Evolutionary conservation across 1,140 invertebrate genomes (phyloP).

Genomic region (Aphis gossypii): DNA sequence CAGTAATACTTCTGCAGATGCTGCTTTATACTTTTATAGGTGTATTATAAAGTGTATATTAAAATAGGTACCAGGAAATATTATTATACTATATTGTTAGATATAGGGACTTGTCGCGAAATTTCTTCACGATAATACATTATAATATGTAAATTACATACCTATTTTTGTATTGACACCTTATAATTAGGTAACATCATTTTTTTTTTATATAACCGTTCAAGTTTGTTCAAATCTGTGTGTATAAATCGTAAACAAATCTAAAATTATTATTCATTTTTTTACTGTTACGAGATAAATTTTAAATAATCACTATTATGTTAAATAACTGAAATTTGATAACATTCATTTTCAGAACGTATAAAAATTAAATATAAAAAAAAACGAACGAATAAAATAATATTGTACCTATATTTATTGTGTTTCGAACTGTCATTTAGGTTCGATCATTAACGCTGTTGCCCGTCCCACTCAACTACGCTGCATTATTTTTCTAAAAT

Average conservation of each 20-base stretch:
- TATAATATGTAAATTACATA: background rate
- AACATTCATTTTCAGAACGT: background rate
- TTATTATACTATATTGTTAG: background rate
- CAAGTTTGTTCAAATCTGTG: background rate
- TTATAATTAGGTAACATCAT: constrained; percentile 8
- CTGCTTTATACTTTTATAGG: background rate
- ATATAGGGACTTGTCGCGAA: background rate
- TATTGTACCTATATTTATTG: background rate
- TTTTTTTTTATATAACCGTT: constrained; percentile 12
- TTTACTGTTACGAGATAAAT: background rate
- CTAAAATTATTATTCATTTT: background rate
- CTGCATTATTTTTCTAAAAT: background rate
- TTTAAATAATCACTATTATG: background rate
- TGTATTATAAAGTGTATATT: background rate
- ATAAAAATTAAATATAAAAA: no score
- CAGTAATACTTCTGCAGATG: background rate
- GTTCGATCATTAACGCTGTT: background rate
- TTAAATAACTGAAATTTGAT: background rate
- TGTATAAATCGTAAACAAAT: background rate
- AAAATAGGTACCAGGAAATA: background rate
- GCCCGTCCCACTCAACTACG: background rate
- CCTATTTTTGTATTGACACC: background rate
- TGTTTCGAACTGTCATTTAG: background rate
- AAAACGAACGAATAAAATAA: background rate
- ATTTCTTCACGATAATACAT: background rate